phyloP scores from a whole-genome alignment of 2,113 vertebrate species.

The Ophiodon elongatus region DNA sequence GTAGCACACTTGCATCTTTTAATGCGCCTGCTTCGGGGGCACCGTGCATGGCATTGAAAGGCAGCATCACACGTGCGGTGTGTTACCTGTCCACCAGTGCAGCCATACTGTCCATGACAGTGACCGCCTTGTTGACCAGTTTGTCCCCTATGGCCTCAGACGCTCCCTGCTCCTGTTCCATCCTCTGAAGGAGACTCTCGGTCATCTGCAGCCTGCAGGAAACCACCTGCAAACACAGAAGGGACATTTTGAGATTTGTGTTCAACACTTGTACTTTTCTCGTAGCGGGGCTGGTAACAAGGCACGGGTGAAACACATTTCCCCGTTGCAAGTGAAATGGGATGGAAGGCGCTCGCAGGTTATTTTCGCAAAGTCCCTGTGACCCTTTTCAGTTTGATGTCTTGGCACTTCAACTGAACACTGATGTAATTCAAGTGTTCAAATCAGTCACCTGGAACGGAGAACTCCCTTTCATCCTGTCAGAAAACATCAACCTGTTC shows the following conservation, averaged over 20 bases:
- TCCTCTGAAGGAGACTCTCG: slow-evolving; percentile 68
- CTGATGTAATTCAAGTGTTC: background rate
- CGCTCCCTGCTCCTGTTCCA: slow-evolving; percentile 54
- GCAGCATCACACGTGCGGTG: background rate
- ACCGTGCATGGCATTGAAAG: background rate
- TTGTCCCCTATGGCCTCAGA: slow-evolving; percentile 67
- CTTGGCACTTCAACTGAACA: background rate
- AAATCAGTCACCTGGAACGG: background rate
- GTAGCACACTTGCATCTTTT: background rate
- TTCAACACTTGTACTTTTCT: background rate
- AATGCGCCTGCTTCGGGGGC: background rate
- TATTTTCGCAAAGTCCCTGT: background rate
- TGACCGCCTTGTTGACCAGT: slow-evolving; percentile 67
- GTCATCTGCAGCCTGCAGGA: slow-evolving; percentile 71
- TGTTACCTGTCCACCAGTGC: slow-evolving; percentile 71
- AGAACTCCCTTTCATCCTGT: background rate
- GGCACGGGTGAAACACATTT: background rate
- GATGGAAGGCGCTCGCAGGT: background rate
- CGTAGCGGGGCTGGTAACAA: background rate
- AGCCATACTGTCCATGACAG: slow-evolving; percentile 74
- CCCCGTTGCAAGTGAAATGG: background rate
- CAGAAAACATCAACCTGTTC: background rate
- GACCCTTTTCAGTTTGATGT: background rate
- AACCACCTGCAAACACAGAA: slow-evolving; percentile 62
- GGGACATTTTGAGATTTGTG: background rate